Conservation (phyloP, 2,797 vertebrate genomes). For the Gymnodraco acuticeps region DNA sequence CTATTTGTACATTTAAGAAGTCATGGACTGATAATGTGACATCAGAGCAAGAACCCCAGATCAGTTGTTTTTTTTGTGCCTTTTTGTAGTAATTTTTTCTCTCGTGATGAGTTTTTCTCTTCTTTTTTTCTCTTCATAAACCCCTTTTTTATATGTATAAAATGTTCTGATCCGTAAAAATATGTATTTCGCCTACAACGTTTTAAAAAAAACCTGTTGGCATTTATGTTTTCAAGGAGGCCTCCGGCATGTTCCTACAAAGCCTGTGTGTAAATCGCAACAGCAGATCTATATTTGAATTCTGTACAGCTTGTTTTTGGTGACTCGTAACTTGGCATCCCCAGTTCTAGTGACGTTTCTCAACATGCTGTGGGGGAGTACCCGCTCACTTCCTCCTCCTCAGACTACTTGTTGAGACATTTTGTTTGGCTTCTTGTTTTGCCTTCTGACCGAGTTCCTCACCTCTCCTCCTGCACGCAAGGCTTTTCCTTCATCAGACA, state of each 20-base stretch:
- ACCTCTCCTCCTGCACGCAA: conserved; percentile 30
- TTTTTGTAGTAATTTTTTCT: background rate
- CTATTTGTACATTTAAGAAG: too few species aligned
- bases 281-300: background rate
- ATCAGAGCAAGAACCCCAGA: background rate
- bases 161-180: too few species aligned
- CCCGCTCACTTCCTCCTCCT: conserved; percentile 22
- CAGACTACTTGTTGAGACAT: conserved; percentile 31
- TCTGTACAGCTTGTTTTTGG: background rate
- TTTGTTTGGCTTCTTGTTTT: conserved; percentile 26
- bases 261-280: too few species aligned
- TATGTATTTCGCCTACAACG: too few species aligned
- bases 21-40: background rate
- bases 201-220: too few species aligned
- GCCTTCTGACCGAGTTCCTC: conserved; percentile 55
- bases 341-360: conserved; percentile 16
- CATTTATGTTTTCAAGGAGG: too few species aligned
- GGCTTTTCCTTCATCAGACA: conserved; percentile 52
- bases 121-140: background rate
- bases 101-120: background rate
- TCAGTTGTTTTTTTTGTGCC: background rate
- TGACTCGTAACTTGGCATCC: background rate
- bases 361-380: background rate
- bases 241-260: too few species aligned
- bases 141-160: too few species aligned